These are phyloP conservation scores for Microcebus jonahi DNA, from an alignment of 2,113 vertebrate species.

Conservation along the genomic window DNA sequence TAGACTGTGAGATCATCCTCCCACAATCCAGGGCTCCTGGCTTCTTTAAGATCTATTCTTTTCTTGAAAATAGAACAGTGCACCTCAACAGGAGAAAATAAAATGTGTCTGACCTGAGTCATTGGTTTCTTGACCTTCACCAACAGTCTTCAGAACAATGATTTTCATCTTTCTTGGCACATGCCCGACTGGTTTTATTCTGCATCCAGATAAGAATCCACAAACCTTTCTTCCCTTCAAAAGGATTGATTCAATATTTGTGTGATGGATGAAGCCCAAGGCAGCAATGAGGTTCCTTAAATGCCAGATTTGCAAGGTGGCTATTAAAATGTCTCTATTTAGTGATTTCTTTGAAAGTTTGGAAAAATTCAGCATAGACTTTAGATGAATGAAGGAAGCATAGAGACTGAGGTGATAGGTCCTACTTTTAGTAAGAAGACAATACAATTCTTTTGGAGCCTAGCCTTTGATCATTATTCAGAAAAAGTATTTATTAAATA, in stretches of 20 bases:
- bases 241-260: background rate
- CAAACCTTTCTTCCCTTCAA: background rate
- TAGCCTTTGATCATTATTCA: background rate
- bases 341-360: background rate
- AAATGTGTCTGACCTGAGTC: background rate
- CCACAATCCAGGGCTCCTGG: background rate
- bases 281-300: background rate
- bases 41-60: background rate
- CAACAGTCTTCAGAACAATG: background rate
- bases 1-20: background rate
- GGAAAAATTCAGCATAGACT: background rate
- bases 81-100: background rate
- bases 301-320: background rate
- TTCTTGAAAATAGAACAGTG: background rate
- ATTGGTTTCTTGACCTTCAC: slow-evolving; percentile 2
- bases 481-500: background rate
- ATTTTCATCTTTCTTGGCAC: background rate
- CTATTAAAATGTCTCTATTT: background rate
- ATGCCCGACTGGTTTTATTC: background rate
- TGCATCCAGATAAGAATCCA: background rate
- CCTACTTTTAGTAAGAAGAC: background rate
- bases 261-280: background rate
- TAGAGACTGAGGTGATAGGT: background rate
- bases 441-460: background rate
- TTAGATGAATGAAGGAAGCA: background rate